Evolutionary conservation across 1,140 invertebrate genomes (phyloP), one percentile per base, ranked within the genome.

Genomic region (Rhyzopertha dominica): DNA sequence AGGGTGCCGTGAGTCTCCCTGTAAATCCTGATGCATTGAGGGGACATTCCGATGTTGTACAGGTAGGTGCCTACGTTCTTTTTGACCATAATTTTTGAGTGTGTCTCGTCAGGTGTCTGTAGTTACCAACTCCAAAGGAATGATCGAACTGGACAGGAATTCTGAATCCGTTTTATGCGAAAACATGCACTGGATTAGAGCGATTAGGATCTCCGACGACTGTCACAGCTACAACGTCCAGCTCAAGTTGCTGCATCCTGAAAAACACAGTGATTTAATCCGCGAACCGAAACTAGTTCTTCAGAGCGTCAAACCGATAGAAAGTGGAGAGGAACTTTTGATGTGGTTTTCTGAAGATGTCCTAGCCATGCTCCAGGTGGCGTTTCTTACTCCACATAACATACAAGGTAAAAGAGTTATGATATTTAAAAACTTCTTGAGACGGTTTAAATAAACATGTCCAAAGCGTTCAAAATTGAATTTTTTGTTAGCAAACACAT

Each of bases 311-410:
- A 69, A 71, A 49, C 45, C 58, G 1, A 72, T 87, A 4, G 47
- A 56, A 24, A 54, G 63, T 8, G 80, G 77, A 0, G 75, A 89
- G 43, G 74, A 80, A 49, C 61, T 91, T 0, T 63, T 76, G 7
- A 71, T 90, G 47, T 95, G 92, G 92, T 91, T 92, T 62, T 80
- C 82, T 1, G 81, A 86, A 30, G 78, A 81, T 39, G 65, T 89
- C 24, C 70, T 90, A 0, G 75, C 80, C 2, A 69, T 80, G 16
- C 68, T 88, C 41, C 78, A 78, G 29, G 82, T 88, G 58, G 89
- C 89, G 0, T 87, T 90, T 59, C 71, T 95, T 4, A 82, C 79
- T 4, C 85, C 87, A 0, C 62, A 70, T 1, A 88, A 94, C 57
- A 91, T 94, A 51, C 75, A 79, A 78, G 85, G 89, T 91, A 45